phyloP scores from a whole-genome alignment of 2,888 invertebrate genomes.

The Microctonus aethiopoides region DNA sequence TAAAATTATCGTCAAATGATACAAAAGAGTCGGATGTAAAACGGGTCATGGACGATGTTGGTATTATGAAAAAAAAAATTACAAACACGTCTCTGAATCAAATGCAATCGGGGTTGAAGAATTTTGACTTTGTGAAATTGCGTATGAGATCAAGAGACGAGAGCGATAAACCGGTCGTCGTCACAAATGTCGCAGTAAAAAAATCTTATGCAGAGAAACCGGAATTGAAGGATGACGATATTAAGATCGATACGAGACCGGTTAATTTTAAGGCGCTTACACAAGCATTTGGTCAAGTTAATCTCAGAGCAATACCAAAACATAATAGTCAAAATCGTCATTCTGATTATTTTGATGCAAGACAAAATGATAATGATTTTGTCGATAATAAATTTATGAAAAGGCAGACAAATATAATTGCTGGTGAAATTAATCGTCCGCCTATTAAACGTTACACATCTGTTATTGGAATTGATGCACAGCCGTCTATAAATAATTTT shows the following conservation, averaged over 20 bases:
- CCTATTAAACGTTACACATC: constrained; percentile 53
- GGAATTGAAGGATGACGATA: constrained; percentile 36
- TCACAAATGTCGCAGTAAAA: constrained; percentile 48
- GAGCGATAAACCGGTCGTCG: constrained; percentile 45
- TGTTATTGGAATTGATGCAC: constrained; percentile 50
- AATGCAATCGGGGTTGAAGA: constrained; percentile 42
- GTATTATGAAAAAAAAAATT: constrained; percentile 42
- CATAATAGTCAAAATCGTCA: constrained; percentile 39
- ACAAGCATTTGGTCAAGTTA: constrained; percentile 57
- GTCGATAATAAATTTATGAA: constrained; percentile 25
- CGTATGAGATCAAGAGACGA: constrained; percentile 22
- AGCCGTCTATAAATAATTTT: constrained; percentile 31
- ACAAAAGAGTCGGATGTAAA: background rate
- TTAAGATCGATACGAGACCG: constrained; percentile 49
- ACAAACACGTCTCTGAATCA: constrained; percentile 41
- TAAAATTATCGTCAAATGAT: background rate
- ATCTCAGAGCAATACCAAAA: constrained; percentile 44
- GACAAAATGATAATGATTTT: constrained; percentile 16
- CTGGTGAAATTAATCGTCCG: constrained; percentile 7
- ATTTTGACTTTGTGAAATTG: constrained; percentile 33
- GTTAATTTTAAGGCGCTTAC: constrained; percentile 58
- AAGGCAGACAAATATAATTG: constrained; percentile 15
- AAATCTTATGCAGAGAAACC: constrained; percentile 41
- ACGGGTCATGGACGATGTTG: constrained; percentile 12
- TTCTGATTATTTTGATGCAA: constrained; percentile 48